Evolutionary conservation across 2,113 vertebrate species (phyloP), one percentile per base, ranked within the genome.

Genomic region (Brachypodius melanocephalos): DNA sequence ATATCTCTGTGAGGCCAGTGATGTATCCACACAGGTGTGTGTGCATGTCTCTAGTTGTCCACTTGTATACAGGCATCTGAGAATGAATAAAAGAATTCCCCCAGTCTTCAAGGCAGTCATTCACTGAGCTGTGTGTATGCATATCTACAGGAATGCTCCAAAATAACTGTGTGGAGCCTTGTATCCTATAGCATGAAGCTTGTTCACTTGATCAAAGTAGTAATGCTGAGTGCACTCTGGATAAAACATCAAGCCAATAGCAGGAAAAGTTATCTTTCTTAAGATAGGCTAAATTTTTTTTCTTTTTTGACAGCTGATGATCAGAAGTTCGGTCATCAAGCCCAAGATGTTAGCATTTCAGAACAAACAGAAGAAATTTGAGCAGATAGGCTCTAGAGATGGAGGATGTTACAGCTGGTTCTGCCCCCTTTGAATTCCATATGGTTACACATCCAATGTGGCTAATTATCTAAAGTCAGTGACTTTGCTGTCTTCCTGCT

Each of bases 1-100:
- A 8, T 11, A 26, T 29, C 38, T 43, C 15, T 54, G 48, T 34
- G 61, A 43, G 17, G 38, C 9, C 32, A 43, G 1, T 43, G 38
- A 43, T 14, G 8, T 1, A 78, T 24, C 14, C 29, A 29, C 0
- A 1, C 38, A 43, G 38, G 48, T 0, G 1, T 14, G 1, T 14
- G 31, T 43, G 48, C 18, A 8, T 12, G 18, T 34, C 32, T 43
- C 16, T 14, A 36, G 9, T 12, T 43, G 49, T 49, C 20, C 19
- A 4, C 76, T 65, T 54, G 15, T 65, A 19, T 22, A 8, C 14
- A 22, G 61, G 25, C 31, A 34, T 18, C 15, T 18, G 55, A 18
- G 40, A 43, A 14, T 18, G 42, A 58, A 57, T 29, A 13, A 6
- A 59, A 45, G 19, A 46, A 34, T 46, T 31, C 26, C 31, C 16